Base-by-base conservation (phyloP, 2,113 vertebrate genomes). In the Riparia riparia region DNA sequence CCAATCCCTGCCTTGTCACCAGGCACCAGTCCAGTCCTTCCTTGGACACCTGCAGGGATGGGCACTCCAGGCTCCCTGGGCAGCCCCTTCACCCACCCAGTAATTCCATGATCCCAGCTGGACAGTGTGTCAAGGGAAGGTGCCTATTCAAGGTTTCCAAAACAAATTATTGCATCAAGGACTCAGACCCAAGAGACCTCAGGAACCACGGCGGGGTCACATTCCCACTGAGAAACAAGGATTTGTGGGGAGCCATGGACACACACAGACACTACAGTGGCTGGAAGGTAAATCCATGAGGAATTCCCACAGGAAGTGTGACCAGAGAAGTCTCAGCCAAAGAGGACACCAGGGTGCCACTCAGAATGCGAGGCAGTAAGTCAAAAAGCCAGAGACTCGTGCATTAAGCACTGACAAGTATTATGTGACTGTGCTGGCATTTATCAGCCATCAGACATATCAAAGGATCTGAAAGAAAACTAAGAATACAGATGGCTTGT, bases 121-220 rank as follows among this genome's bases (percentile, higher is more conserved):
- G 49, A 13, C 2, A 1, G 4, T 6, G 5, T 14, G 26, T 2
- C 28, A 56, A 0, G 0, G 39, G 21, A 83, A 80, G 53, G 22
- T 42, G 68, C 25, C 88, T 60, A 6, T 14, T 76, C 58, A 64
- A 80, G 71, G n/a, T 76, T 8, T 86, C 45, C 32, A 66, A 66
- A n/a, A 31, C 2, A 17, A 89, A 64, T 29, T 34, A 21, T 5
- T 51, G 8, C 6, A 1, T 39, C 41, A 47, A 87, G 54, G 37
- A 24, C 39, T 69, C 72, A 39, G 34, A 64, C 8, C 82, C 61
- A 57, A 58, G 39, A 54, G 51, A 25, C 56, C 41, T 6, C 70
- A 15, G 42, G 2, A 66, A 11, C 12, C 54, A 32, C 0, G 0
- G 8, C 0, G 1, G 31, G 61, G n/a, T 49, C 54, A 64, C 44